Evolutionary conservation across 2,888 invertebrate species (phyloP).

Genomic region (Amiota communis): DNA sequence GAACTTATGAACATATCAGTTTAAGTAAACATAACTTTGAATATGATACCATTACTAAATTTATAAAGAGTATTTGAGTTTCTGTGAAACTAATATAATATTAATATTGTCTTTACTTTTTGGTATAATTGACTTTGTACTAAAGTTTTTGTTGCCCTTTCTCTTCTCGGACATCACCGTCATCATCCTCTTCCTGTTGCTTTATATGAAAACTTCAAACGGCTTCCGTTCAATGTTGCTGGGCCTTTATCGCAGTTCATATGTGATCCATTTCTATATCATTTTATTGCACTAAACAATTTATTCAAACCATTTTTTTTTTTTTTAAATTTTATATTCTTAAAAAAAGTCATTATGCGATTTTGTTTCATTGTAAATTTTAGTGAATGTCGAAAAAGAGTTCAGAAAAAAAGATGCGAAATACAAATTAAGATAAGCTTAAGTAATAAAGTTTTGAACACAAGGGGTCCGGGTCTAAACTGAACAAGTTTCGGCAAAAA

Average conservation of each 20-base stretch:
- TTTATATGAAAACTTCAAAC: slow-evolving; percentile 24
- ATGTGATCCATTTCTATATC: background rate
- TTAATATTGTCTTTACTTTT: too few species aligned
- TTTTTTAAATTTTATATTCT: background rate
- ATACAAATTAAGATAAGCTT: background rate
- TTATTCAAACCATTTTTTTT: background rate
- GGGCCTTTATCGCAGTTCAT: background rate
- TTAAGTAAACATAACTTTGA: too few species aligned
- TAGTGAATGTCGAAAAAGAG: background rate
- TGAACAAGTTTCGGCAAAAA: slow-evolving; percentile 19
- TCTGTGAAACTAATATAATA: too few species aligned
- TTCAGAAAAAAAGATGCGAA: background rate
- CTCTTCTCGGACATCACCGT: background rate
- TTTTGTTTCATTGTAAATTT: background rate
- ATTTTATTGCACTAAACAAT: background rate
- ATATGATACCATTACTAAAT: too few species aligned
- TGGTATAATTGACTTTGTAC: too few species aligned
- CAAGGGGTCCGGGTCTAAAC: too few species aligned
- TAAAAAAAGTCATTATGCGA: too few species aligned
- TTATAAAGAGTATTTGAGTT: too few species aligned
- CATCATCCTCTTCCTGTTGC: background rate
- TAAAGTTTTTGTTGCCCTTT: background rate
- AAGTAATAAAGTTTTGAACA: background rate
- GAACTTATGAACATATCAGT: too few species aligned
- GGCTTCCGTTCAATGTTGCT: slow-evolving; percentile 19